Conservation (phyloP, 1,140 invertebrate genomes). For the Drosophila miranda region DNA sequence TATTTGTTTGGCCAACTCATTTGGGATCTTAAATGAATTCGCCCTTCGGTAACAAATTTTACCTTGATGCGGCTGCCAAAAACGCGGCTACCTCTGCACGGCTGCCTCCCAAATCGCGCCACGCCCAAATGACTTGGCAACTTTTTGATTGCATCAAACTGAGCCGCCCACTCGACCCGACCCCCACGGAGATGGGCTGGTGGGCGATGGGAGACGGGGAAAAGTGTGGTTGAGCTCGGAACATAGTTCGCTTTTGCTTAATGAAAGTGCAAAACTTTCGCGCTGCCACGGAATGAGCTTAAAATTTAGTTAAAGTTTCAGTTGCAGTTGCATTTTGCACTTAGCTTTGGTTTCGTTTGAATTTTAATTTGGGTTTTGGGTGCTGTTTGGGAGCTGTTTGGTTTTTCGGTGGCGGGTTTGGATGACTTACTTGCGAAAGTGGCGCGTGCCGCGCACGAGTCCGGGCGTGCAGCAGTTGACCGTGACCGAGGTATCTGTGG, state of each 20-base stretch:
- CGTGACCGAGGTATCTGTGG: constrained; percentile 85
- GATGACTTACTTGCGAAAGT: constrained; percentile 84
- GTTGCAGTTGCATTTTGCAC: constrained; percentile 46
- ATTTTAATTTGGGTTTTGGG: constrained; percentile 37
- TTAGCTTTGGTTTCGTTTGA: constrained; percentile 27
- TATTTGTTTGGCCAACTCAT: constrained; percentile 35
- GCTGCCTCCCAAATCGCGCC: constrained; percentile 1
- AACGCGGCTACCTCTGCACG: constrained; percentile 4
- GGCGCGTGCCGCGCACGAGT: constrained; percentile 86
- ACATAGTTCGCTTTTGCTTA: constrained; percentile 32
- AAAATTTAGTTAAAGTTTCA: constrained; percentile 66
- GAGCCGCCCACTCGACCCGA: constrained; percentile 16
- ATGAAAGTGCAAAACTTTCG: constrained; percentile 71
- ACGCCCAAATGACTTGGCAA: constrained; percentile 46
- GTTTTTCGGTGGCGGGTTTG: neutral
- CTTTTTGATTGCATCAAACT: constrained; percentile 64
- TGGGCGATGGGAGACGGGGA: too few relatives aligned
- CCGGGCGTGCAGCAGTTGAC: constrained; percentile 90
- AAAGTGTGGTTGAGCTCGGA: neutral
- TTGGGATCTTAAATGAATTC: constrained; percentile 55
- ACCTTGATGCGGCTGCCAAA: constrained; percentile 55
- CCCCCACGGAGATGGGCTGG: neutral
- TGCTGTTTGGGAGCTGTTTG: constrained; percentile 1
- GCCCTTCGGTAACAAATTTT: constrained; percentile 44
- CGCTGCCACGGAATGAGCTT: constrained; percentile 66